Conservation (phyloP, 2,113 vertebrate genomes). For the Phasianus colchicus region DNA sequence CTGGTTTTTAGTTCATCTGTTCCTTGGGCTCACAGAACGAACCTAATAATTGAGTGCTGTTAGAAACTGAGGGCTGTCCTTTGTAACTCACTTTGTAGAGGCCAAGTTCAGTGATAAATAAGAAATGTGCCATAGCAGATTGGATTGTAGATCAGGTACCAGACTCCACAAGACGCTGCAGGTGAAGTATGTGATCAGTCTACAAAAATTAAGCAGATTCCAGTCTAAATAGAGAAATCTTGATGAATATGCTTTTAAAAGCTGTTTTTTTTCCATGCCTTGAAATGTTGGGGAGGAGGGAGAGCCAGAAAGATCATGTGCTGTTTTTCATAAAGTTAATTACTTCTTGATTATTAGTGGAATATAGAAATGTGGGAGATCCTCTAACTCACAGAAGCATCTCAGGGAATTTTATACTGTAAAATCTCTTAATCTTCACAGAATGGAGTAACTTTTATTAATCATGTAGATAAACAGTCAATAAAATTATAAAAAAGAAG, state of each 20-base stretch:
- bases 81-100: neutral
- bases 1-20: neutral
- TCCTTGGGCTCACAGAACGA: neutral
- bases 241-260: neutral
- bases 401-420: slow-evolving; percentile 67
- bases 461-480: neutral
- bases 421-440: neutral
- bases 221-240: neutral
- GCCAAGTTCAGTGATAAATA: neutral
- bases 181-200: neutral
- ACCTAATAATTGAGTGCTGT: neutral
- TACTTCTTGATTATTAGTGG: neutral
- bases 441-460: slow-evolving; percentile 5
- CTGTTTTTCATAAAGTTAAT: neutral
- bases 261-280: neutral
- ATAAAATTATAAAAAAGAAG: slow-evolving; percentile 36
- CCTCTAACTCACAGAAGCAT: neutral
- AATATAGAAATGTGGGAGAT: neutral
- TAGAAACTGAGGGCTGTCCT: neutral
- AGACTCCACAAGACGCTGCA: neutral
- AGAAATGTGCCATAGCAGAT: neutral
- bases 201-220: neutral
- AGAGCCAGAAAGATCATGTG: neutral
- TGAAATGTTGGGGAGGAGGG: neutral
- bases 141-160: neutral